These are phyloP conservation scores for Temnothorax curvispinosus DNA, from an alignment of 1,140 invertebrate genomes.

Conservation along the genomic window DNA sequence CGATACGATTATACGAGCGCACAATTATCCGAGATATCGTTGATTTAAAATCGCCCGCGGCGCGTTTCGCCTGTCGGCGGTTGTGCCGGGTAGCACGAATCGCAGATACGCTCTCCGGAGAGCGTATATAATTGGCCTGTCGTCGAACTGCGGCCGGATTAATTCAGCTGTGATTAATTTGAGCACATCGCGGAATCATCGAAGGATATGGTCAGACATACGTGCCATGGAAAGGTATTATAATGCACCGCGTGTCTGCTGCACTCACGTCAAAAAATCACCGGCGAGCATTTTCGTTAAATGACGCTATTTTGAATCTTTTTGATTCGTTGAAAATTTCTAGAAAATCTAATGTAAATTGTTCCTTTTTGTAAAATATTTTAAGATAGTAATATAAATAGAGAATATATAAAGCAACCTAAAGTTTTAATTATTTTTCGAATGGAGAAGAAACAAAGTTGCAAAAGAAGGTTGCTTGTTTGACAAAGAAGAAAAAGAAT, in stretches of 20 bases:
- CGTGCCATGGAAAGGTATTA: not conserved
- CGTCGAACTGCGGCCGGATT: slow-evolving; percentile 33
- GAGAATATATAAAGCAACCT: no score
- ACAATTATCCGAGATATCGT: slow-evolving; percentile 40
- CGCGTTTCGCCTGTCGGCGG: slow-evolving; percentile 17
- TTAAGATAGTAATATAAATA: no score
- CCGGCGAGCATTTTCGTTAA: not conserved
- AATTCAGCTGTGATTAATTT: slow-evolving; percentile 16
- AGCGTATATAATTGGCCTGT: slow-evolving; percentile 50
- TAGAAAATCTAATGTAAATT: no score
- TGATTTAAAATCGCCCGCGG: slow-evolving; percentile 44
- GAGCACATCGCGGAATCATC: not conserved
- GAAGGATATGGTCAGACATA: not conserved
- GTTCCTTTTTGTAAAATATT: no score
- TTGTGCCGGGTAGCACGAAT: slow-evolving; percentile 26
- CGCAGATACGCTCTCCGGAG: slow-evolving; percentile 28
- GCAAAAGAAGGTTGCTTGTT: no score
- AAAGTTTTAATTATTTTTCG: no score
- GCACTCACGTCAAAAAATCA: not conserved
- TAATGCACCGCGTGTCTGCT: not conserved
- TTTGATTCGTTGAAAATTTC: no score
- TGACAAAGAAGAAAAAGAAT: no score
- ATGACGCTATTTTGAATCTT: not conserved
- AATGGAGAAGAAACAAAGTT: no score
- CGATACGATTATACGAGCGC: slow-evolving; percentile 4